Evolutionary conservation across 1,140 invertebrate species (phyloP).

Genomic region (Macrosteles quadrilineatus): DNA sequence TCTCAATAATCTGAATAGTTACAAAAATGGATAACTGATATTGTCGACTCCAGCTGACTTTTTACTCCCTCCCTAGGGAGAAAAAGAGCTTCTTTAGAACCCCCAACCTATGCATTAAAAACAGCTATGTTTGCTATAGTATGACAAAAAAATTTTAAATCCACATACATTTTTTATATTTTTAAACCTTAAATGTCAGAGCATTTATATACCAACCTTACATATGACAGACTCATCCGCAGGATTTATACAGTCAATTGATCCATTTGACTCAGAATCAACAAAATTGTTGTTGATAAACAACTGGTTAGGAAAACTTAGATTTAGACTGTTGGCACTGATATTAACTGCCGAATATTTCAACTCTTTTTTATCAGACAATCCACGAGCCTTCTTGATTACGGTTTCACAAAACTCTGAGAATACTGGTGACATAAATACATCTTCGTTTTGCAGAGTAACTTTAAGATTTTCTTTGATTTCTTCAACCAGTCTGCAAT

Average conservation of each 20-base stretch:
- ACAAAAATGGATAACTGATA: too few relatives aligned
- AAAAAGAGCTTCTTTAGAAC: too few relatives aligned
- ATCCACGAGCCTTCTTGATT: conserved; percentile 66
- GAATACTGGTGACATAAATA: conserved; percentile 92
- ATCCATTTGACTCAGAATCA: conserved; percentile 67
- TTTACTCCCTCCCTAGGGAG: too few relatives aligned
- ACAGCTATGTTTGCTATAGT: too few relatives aligned
- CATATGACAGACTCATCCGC: conserved; percentile 81
- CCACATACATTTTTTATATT: too few relatives aligned
- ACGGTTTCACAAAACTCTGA: conserved; percentile 73
- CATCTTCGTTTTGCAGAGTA: conserved; percentile 82
- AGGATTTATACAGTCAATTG: conserved; percentile 77
- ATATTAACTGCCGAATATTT: conserved; percentile 73
- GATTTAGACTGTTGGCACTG: conserved; percentile 77
- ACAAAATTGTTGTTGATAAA: conserved; percentile 93
- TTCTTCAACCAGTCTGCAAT: conserved; percentile 83
- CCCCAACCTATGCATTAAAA: too few relatives aligned
- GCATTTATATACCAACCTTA: conserved; percentile 53
- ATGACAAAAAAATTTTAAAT: too few relatives aligned
- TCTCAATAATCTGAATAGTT: too few relatives aligned
- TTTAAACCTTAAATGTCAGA: too few relatives aligned
- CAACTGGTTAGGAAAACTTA: conserved; percentile 84
- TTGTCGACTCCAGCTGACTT: too few relatives aligned
- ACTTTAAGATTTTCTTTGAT: conserved; percentile 80
- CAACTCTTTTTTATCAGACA: conserved; percentile 54